These are phyloP conservation scores for Sebastes fasciatus DNA, from an alignment of 2,113 vertebrate species.

Conservation along the genomic window DNA sequence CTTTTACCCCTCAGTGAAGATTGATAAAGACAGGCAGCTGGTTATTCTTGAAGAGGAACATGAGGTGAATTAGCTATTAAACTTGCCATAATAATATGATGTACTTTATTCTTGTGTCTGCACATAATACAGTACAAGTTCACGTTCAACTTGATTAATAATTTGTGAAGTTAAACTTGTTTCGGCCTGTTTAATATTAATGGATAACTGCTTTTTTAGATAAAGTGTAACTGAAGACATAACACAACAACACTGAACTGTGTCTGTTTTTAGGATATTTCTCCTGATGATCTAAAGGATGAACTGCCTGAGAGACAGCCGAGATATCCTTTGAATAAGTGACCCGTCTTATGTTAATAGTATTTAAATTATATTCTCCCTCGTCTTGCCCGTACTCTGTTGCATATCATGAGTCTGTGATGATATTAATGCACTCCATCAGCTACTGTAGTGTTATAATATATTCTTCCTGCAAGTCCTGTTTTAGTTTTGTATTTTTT, in stretches of 20 bases:
- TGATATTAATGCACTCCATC: not conserved
- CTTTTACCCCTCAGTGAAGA: slow-evolving; percentile 89
- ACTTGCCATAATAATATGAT: not conserved
- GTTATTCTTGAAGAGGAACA: slow-evolving; percentile 96
- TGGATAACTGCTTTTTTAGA: not conserved
- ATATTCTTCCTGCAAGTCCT: too few species aligned
- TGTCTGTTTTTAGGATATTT: slow-evolving; percentile 81
- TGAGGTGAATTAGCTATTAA: slow-evolving; percentile 85
- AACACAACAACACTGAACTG: not conserved
- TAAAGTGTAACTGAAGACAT: not conserved
- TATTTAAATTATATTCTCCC: not conserved
- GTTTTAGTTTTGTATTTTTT: not conserved
- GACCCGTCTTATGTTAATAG: not conserved
- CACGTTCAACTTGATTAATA: not conserved
- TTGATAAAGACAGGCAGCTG: slow-evolving; percentile 94
- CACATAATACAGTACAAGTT: not conserved
- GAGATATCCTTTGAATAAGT: slow-evolving; percentile 83
- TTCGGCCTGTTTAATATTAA: not conserved
- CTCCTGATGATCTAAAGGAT: slow-evolving; percentile 84
- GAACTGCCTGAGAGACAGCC: slow-evolving; percentile 87
- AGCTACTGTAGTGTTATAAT: not conserved
- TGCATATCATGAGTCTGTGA: not conserved
- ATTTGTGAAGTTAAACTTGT: too few species aligned
- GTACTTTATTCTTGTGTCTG: not conserved
- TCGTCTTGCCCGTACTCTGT: not conserved